Evolutionary conservation across 2,888 invertebrate species (phyloP), one percentile per base, ranked within the genome.

Genomic region (Steinernema hermaphroditum): DNA sequence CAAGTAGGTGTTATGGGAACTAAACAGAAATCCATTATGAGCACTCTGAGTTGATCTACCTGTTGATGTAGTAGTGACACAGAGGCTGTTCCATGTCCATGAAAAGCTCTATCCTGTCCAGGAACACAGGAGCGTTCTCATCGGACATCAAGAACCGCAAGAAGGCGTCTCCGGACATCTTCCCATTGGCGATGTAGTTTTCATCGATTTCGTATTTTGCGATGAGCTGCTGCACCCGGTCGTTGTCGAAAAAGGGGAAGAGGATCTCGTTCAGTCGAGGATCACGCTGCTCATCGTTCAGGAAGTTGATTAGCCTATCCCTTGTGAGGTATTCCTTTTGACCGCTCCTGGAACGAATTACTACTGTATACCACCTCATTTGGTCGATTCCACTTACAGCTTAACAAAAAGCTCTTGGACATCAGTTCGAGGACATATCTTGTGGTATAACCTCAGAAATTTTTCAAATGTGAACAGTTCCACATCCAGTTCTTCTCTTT

Each of bases 61-160:
- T 81, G 74, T 99, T 98, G 86, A 98, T 98, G 89, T 96, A 98
- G 89, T 99, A 98, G 88, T 98, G 97, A 9, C 94, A 92, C 72
- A 99, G 88, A 0, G 98, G 93, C 87, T 97, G 96, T 87, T 98
- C 97, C 98, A 99, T 97, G 80, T 98, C 97, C 87, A 90, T 89
- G 83, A 89, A 90, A 72, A 82, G 74, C 34, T 86, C 85, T 37
- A 84, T 84, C n/a, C 96, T 91, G 89, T 98, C 98, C 80, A 98
- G 90, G 89, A 98, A 98, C 78, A 99, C 97, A 0, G 98, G 97
- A 0, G 97, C 96, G 89, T 99, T 99, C 89, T 99, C 98, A 88
- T 99, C 98, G 0, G 97, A 97, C 96, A 99, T 98, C 80, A 98
- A 91, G 89, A 97, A 98, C 75, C 96, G 92, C 88, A 96, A 94